Base-by-base conservation (phyloP, 2,797 vertebrate genomes). In the Eutrigla gurnardus region DNA sequence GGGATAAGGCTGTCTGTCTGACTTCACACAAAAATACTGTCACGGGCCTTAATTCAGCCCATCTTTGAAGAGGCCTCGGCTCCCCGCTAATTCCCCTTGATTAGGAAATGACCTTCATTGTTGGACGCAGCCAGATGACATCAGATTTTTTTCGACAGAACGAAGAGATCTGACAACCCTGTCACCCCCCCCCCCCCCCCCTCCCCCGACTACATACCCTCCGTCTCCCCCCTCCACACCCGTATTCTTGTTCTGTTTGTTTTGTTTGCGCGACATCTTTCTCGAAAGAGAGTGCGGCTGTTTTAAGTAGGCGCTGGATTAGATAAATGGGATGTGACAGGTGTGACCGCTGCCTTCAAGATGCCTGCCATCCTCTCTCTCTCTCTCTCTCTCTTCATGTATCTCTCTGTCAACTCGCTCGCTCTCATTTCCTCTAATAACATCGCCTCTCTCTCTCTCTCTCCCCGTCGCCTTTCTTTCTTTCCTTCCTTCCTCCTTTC, bases 261-360 rank as follows among this genome's bases (percentile, higher is more conserved):
- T 93, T 93, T 93, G 88, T 94, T 94, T 93, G 89, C 77, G 59
- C 86, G 75, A 92, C 90, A 91, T 94, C 89, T 92, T 90, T 91
- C 86, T 89, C 75, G 77, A 92, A 88, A 92, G 89, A 87, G 87
- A 92, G 90, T 86, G 90, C 81, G 88, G 86, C 90, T 91, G 88
- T 93, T 94, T 93, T 94, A 95, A 95, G 94, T 91, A 94, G 92
- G 93, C 93, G 65, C 92, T 93, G 94, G 93, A 95, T 95, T 95
- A 94, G 91, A 95, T 93, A 94, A 95, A 95, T 95, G 92, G 91
- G 93, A 94, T 94, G 94, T 95, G 95, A 94, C 94, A 95, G 94
- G 95, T 95, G 95, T 95, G 94, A 95, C 94, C 90, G 89, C 86
- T 91, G 93, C 93, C 92, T 93, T 94, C 92, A 91, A 95, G 93